A percentile compares a stretch with the other conserved stretches of the same genome.
Conservation (phyloP, 1,140 invertebrate genomes). For the Heliconius nattereri region DNA sequence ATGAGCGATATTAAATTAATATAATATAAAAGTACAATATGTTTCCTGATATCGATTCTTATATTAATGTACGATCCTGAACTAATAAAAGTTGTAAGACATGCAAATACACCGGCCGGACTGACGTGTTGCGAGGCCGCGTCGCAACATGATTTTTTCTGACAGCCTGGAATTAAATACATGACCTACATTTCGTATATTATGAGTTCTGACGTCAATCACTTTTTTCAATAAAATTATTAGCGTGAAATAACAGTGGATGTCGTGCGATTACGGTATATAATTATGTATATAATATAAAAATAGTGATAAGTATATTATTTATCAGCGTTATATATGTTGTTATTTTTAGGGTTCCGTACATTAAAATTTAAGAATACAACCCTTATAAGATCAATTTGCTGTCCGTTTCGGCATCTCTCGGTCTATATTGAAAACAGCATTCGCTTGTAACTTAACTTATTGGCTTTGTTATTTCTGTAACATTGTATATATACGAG, state of each 20-base stretch:
- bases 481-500: too few species aligned
- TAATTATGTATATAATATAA: neutral
- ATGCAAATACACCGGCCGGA: conserved; percentile 31
- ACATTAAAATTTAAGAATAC: too few species aligned
- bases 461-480: too few species aligned
- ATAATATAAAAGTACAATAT: too few species aligned
- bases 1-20: too few species aligned
- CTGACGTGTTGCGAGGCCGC: conserved; percentile 58
- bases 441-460: too few species aligned
- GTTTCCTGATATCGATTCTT: conserved; percentile 21
- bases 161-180: conserved; percentile 58
- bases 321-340: neutral
- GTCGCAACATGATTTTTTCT: conserved; percentile 58
- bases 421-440: too few species aligned
- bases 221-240: conserved; percentile 30
- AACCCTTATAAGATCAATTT: too few species aligned
- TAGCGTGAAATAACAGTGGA: conserved; percentile 18
- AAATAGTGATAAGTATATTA: neutral
- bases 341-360: neutral
- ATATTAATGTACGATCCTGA: neutral
- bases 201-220: conserved; percentile 60
- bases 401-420: too few species aligned
- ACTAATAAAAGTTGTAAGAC: conserved; percentile 30
- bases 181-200: conserved; percentile 60
- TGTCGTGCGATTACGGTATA: neutral